Conservation (phyloP, 2,113 vertebrate genomes). For the Oceanodroma tethys region DNA sequence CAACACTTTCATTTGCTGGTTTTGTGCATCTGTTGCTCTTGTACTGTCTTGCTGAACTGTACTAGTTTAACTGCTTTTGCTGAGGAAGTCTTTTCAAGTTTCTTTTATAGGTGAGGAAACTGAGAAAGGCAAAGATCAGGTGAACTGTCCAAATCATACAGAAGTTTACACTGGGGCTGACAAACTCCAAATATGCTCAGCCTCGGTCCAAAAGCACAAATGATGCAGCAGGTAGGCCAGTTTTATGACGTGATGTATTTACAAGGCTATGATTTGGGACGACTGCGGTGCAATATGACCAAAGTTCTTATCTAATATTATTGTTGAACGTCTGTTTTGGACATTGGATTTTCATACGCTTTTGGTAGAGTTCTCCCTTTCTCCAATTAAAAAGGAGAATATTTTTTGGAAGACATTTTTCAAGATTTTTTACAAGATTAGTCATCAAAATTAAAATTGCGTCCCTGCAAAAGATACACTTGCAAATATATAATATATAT, state of each 20-base stretch:
- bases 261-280: background rate
- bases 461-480: background rate
- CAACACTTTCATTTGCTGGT: background rate
- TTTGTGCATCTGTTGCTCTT: background rate
- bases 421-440: background rate
- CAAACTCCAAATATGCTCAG: background rate
- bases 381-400: background rate
- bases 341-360: background rate
- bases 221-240: background rate
- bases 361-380: background rate
- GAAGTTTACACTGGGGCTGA: background rate
- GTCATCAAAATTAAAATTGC: background rate
- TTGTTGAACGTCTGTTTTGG: background rate
- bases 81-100: background rate
- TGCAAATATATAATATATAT: background rate
- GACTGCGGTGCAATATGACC: background rate
- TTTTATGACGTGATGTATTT: background rate
- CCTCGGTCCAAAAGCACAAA: background rate
- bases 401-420: background rate
- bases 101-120: background rate
- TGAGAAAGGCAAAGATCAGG: background rate
- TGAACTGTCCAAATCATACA: background rate
- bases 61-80: background rate
- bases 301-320: background rate
- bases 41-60: background rate